phyloP scores from a whole-genome alignment of 2,888 invertebrate genomes.

The Agrochola lota region DNA sequence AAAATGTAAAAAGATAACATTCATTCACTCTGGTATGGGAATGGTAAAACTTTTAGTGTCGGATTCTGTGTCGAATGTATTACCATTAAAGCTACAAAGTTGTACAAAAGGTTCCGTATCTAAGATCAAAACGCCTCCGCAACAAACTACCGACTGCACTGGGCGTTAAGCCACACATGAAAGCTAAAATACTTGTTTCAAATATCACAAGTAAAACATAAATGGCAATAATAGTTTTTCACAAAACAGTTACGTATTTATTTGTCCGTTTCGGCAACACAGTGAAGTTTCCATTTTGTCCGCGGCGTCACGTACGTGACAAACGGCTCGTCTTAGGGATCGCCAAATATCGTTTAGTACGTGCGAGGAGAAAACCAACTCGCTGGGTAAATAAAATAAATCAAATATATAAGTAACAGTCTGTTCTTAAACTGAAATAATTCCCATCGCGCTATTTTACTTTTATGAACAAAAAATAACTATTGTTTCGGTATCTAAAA shows the following conservation, averaged over 20 bases:
- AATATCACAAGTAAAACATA: slow-evolving; percentile 65
- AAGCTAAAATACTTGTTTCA: slow-evolving; percentile 51
- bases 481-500: slow-evolving; percentile 60
- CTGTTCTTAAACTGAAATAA: slow-evolving; percentile 84
- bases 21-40: slow-evolving; percentile 44
- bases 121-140: slow-evolving; percentile 40
- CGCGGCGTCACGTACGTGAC: slow-evolving; percentile 89
- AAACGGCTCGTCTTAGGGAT: slow-evolving; percentile 90
- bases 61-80: slow-evolving; percentile 58
- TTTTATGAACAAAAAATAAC: slow-evolving; percentile 72
- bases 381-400: slow-evolving; percentile 89
- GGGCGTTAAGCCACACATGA: slow-evolving; percentile 17
- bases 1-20: slow-evolving; percentile 41
- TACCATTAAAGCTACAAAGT: slow-evolving; percentile 61
- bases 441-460: slow-evolving; percentile 74
- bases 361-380: slow-evolving; percentile 89
- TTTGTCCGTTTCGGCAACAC: slow-evolving; percentile 86
- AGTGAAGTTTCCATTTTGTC: slow-evolving; percentile 88
- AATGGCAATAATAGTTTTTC: slow-evolving; percentile 76
- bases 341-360: slow-evolving; percentile 91
- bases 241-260: slow-evolving; percentile 86
- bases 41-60: slow-evolving; percentile 54
- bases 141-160: slow-evolving; percentile 26
- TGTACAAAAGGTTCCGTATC: slow-evolving; percentile 47
- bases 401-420: slow-evolving; percentile 88